These are phyloP conservation scores for Ploceus nigricollis DNA, from an alignment of 2,113 vertebrate species.

Conservation along the genomic window DNA sequence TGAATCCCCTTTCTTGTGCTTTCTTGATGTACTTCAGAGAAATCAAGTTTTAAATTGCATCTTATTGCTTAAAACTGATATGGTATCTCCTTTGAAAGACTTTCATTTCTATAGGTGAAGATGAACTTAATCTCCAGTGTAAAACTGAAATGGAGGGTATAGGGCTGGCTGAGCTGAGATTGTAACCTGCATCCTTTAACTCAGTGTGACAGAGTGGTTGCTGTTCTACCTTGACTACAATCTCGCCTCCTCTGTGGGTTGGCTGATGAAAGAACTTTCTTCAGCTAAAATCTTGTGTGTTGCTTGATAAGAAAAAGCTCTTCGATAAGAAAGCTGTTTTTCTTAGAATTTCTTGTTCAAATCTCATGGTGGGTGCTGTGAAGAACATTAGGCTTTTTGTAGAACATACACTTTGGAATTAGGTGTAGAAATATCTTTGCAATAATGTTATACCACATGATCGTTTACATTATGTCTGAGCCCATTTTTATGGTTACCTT, in stretches of 20 bases:
- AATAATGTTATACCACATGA: not conserved
- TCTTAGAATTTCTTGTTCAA: not conserved
- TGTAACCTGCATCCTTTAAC: not conserved
- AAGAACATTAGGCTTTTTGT: not conserved
- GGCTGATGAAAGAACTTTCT: not conserved
- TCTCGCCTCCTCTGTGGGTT: not conserved
- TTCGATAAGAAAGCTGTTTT: not conserved
- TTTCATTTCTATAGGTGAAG: not conserved
- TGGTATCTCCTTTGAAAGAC: not conserved
- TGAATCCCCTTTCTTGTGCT: not conserved
- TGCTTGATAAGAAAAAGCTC: not conserved
- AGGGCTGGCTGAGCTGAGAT: not conserved
- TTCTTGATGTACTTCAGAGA: not conserved
- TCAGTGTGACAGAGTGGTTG: not conserved
- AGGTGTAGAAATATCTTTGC: not conserved
- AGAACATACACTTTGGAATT: not conserved
- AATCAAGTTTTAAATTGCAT: slow-evolving; percentile 14
- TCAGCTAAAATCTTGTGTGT: not conserved
- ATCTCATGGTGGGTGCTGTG: not conserved
- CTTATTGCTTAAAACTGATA: not conserved
- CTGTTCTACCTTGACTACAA: not conserved
- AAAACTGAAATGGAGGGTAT: not conserved
- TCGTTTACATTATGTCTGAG: not conserved
- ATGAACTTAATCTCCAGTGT: not conserved
- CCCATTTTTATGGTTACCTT: not conserved